Evolutionary conservation across 2,888 invertebrate genomes (phyloP), one percentile per base, ranked within the genome.

Genomic region (Romanomermis culicivorax): DNA sequence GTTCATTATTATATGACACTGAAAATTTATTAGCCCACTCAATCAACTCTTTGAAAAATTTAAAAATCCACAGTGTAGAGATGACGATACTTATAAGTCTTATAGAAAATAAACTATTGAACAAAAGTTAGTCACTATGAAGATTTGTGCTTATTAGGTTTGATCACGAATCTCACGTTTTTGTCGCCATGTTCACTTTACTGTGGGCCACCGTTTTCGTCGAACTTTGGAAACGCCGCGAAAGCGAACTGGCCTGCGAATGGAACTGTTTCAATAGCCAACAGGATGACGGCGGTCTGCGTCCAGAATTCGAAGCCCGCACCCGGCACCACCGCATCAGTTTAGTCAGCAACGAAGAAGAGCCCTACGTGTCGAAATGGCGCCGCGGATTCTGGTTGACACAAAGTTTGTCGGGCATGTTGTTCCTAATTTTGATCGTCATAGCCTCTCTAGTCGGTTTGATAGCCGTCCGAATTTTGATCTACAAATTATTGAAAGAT

Each of bases 111-210:
- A n/a, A n/a, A n/a, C n/a, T n/a, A n/a, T n/a, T n/a, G n/a, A n/a
- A n/a, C n/a, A n/a, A n/a, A n/a, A n/a, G n/a, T n/a, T n/a, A n/a
- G n/a, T n/a, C n/a, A n/a, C n/a, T n/a, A n/a, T n/a, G n/a, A n/a
- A n/a, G n/a, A n/a, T n/a, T n/a, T n/a, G n/a, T n/a, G n/a, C n/a
- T n/a, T n/a, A n/a, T n/a, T n/a, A 36, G 50, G 23, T 88, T 89
- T 69, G 89, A 89, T 72, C 89, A 89, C 72, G 83, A 85, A 0
- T 84, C 84, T 4, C 88, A 89, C 0, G 85, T 89, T 29, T 83
- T 84, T 72, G 88, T 89, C 68, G 85, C 89, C 1, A 82, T 85
- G 60, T 86, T 89, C 67, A 89, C 89, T 87, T 84, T 86, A 36
- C 80, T 89, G 69, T 91, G 89, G 89, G 85, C 85, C 0, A 84